Conservation (phyloP, 1,140 invertebrate genomes). For the Dinoponera quadriceps region DNA sequence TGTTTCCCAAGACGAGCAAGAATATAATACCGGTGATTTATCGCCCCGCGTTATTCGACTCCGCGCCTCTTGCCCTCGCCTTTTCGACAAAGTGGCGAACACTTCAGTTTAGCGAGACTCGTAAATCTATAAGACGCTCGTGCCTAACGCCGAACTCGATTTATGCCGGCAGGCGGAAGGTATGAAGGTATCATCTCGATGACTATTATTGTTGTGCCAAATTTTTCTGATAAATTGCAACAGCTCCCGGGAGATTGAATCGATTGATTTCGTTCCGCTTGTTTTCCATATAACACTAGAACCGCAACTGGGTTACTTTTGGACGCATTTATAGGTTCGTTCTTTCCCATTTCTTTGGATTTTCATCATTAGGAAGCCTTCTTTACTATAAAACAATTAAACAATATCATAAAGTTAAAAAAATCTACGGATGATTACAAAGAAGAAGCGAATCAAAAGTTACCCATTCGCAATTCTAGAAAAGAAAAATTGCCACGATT, state of each 20-base stretch:
- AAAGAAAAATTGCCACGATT: too few species aligned
- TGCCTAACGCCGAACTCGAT: conserved; percentile 34
- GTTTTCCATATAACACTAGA: not conserved
- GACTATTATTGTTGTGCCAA: conserved; percentile 2
- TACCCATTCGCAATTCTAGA: too few species aligned
- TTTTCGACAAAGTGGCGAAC: conserved; percentile 62
- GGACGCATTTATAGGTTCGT: too few species aligned
- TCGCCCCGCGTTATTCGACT: conserved; percentile 67
- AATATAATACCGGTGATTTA: conserved; percentile 71
- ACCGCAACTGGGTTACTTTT: too few species aligned
- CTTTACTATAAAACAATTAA: too few species aligned
- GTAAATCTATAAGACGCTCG: conserved; percentile 58
- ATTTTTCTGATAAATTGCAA: not conserved
- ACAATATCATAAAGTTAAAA: too few species aligned
- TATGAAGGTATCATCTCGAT: not conserved
- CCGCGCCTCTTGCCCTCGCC: conserved; percentile 20
- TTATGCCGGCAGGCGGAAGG: not conserved
- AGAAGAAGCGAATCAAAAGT: too few species aligned
- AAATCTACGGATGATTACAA: too few species aligned
- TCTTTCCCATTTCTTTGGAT: too few species aligned
- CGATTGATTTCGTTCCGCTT: not conserved
- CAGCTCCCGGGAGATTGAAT: not conserved
- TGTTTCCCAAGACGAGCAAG: conserved; percentile 68
- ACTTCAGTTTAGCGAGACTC: conserved; percentile 51
- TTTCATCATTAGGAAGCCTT: too few species aligned